Conservation (phyloP, 2,113 vertebrate genomes). For the Columba livia region DNA sequence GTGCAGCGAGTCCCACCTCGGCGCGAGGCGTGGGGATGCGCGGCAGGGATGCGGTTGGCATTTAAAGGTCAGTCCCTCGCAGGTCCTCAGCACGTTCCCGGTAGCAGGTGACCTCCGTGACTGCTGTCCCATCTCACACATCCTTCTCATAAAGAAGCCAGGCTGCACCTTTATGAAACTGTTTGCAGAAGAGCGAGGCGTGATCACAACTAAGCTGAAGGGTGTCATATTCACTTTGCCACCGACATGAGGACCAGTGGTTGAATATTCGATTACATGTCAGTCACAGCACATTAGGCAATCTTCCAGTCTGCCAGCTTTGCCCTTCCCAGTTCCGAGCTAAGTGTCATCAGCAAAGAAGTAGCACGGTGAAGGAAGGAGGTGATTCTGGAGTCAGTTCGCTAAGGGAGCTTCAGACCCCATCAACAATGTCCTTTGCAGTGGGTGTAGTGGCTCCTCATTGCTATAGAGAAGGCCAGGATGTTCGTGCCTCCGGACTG, state of each 20-base stretch:
- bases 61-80: conserved; percentile 54
- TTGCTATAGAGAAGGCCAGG: neutral
- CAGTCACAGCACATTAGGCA: conserved; percentile 71
- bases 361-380: conserved; percentile 7
- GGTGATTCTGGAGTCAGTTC: neutral
- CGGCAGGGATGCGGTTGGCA: neutral
- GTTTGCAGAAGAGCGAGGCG: conserved; percentile 59
- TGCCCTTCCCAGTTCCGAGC: conserved; percentile 59
- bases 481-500: neutral
- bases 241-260: conserved; percentile 51
- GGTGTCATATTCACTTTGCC: conserved; percentile 51
- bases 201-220: conserved; percentile 54
- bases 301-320: conserved; percentile 70
- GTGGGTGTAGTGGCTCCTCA: neutral
- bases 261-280: conserved; percentile 68
- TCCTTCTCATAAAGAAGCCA: neutral
- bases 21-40: neutral
- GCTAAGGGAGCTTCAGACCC: neutral
- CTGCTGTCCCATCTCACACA: conserved; percentile 52
- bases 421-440: neutral
- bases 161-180: conserved; percentile 50
- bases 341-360: conserved; percentile 58
- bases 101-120: conserved; percentile 51
- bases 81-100: neutral
- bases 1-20: neutral